Evolutionary conservation across 2,888 invertebrate species (phyloP).

Genomic region (Aquatica leii): DNA sequence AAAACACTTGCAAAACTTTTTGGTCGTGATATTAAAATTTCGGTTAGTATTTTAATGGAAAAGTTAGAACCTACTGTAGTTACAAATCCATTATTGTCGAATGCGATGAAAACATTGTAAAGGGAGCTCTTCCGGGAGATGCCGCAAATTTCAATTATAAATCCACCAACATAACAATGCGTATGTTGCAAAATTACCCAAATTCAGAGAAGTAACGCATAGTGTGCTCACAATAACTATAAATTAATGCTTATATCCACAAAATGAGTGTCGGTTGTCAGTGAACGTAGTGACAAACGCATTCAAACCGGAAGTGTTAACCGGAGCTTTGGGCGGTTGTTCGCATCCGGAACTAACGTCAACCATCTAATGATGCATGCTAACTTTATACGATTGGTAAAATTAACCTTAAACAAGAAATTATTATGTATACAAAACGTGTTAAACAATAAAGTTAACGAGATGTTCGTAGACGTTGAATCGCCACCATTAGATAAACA

Average conservation of each 20-base stretch:
- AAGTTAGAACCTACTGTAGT: background rate
- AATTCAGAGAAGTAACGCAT: slow-evolving; percentile 26
- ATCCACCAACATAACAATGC: slow-evolving; percentile 20
- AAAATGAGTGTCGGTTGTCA: slow-evolving; percentile 30
- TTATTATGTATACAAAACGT: background rate
- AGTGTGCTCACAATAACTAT: slow-evolving; percentile 32
- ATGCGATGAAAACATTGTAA: slow-evolving; percentile 9
- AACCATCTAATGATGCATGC: slow-evolving; percentile 44
- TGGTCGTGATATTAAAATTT: background rate
- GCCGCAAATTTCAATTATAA: slow-evolving; percentile 28
- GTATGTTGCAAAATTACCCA: slow-evolving; percentile 21
- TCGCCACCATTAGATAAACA: slow-evolving; percentile 23
- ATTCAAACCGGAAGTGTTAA: slow-evolving; percentile 51
- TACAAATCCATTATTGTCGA: slow-evolving; percentile 9
- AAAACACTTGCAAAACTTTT: background rate
- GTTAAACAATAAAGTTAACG: slow-evolving; percentile 33
- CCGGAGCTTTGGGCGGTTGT: slow-evolving; percentile 53
- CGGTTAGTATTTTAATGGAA: slow-evolving; percentile 4
- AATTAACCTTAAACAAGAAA: slow-evolving; percentile 20
- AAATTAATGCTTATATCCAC: slow-evolving; percentile 35
- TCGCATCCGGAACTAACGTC: slow-evolving; percentile 52
- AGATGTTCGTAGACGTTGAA: slow-evolving; percentile 20
- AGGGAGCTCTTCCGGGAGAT: slow-evolving; percentile 10
- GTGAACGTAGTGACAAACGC: slow-evolving; percentile 52
- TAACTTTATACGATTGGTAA: slow-evolving; percentile 27